phyloP scores from a whole-genome alignment of 2,888 invertebrate species.

The Mycalesis mineus region DNA sequence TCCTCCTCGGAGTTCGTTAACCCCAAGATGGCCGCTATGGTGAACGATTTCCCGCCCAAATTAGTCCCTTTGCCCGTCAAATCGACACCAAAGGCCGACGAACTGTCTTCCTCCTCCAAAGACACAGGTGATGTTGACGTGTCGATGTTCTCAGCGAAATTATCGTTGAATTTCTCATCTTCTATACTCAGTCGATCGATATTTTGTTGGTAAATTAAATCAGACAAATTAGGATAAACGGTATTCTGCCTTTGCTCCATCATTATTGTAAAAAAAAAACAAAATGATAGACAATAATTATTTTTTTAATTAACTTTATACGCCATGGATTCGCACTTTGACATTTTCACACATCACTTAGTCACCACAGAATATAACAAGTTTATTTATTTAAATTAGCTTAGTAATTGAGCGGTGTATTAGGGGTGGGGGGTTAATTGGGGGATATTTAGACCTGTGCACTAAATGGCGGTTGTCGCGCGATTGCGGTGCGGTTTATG shows the following conservation, averaged over 20 bases:
- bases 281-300: not conserved
- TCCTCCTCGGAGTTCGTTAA: conserved; percentile 77
- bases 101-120: conserved; percentile 60
- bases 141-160: conserved; percentile 45
- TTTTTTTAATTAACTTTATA: conserved; percentile 36
- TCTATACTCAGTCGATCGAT: conserved; percentile 49
- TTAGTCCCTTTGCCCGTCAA: conserved; percentile 64
- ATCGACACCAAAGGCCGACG: conserved; percentile 65
- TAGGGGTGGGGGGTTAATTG: conserved; percentile 30
- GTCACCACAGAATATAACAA: not conserved
- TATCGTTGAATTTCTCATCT: conserved; percentile 49
- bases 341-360: conserved; percentile 20
- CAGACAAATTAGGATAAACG: conserved; percentile 61
- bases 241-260: conserved; percentile 59
- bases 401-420: conserved; percentile 14
- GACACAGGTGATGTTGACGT: conserved; percentile 58
- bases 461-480: conserved; percentile 41
- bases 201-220: conserved; percentile 61
- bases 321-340: conserved; percentile 31
- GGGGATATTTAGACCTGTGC: conserved; percentile 39
- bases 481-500: conserved; percentile 60
- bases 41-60: conserved; percentile 85
- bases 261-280: conserved; percentile 34
- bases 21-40: conserved; percentile 92
- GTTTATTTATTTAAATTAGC: not conserved